phyloP scores from a whole-genome alignment of 2,797 vertebrate genomes.

The Danio choprae region DNA sequence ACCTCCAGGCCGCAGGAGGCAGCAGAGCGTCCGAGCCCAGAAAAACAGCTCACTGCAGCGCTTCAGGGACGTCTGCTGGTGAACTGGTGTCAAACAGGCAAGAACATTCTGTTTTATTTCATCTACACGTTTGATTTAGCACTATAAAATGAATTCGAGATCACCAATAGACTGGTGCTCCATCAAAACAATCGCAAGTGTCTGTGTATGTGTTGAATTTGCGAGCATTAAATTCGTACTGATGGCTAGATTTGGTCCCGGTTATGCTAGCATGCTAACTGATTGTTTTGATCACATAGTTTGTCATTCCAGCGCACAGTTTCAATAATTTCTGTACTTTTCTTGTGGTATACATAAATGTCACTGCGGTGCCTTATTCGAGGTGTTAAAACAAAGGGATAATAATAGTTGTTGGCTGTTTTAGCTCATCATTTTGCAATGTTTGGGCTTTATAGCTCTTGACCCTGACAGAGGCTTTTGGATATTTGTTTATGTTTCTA shows the following conservation, averaged over 20 bases:
- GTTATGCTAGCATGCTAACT: conserved; percentile 43
- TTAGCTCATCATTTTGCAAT: not conserved
- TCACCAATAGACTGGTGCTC: conserved; percentile 57
- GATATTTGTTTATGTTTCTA: not conserved
- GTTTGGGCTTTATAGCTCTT: conserved; percentile 5
- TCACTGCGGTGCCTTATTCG: not conserved
- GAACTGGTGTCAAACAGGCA: conserved; percentile 77
- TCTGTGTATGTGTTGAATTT: conserved; percentile 1
- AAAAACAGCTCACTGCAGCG: conserved; percentile 18
- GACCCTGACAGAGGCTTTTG: conserved; percentile 1
- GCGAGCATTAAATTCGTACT: not conserved
- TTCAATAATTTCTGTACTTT: not conserved
- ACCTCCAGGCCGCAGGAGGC: conserved; percentile 19
- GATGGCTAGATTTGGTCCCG: not conserved
- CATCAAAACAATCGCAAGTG: not conserved
- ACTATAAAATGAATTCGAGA: not conserved
- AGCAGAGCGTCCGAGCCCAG: not conserved
- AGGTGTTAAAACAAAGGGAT: not conserved
- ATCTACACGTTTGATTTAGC: conserved; percentile 13
- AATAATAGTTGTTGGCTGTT: not conserved
- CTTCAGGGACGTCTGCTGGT: conserved; percentile 69
- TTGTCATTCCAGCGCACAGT: not conserved
- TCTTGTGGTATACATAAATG: not conserved
- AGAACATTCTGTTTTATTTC: conserved; percentile 66
- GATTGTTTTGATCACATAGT: conserved; percentile 40